Percentiles rank a stretch among this genome's conserved stretches.
phyloP scores from a whole-genome alignment of 2,888 invertebrate genomes.

The Cephus pygmeus region DNA sequence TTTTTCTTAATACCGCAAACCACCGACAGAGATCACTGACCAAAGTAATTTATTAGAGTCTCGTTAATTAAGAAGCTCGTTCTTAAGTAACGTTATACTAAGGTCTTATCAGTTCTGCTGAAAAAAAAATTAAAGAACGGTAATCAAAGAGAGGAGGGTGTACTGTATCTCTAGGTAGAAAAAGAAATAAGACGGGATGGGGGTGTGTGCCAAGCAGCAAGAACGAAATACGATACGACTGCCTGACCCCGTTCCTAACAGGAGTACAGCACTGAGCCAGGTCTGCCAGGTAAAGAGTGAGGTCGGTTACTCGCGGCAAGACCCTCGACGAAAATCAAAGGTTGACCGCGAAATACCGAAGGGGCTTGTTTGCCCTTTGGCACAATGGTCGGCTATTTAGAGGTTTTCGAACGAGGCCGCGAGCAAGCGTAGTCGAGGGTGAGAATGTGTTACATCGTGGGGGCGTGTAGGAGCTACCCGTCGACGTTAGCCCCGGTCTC shows the following conservation, averaged over 20 bases:
- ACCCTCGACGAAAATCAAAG: conserved; percentile 39
- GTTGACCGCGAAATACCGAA: conserved; percentile 37
- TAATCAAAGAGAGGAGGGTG: not conserved
- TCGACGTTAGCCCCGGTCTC: not conserved
- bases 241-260: not conserved
- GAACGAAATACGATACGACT: conserved; percentile 6
- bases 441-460: conserved; percentile 1
- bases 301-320: not conserved
- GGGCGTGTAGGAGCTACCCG: not conserved
- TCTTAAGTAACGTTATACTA: not conserved
- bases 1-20: not conserved
- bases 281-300: not conserved
- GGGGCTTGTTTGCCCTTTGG: conserved; percentile 5
- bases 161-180: not conserved
- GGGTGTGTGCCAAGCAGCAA: not conserved
- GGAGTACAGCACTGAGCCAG: not conserved
- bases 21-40: not conserved
- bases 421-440: conserved; percentile 3
- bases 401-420: conserved; percentile 28
- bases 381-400: conserved; percentile 41
- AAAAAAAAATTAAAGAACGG: not conserved
- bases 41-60: not conserved
- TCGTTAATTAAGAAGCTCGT: not conserved
- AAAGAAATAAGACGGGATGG: not conserved
- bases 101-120: not conserved